Conservation (phyloP, 2,113 vertebrate species). For the Mus spicilegus region DNA sequence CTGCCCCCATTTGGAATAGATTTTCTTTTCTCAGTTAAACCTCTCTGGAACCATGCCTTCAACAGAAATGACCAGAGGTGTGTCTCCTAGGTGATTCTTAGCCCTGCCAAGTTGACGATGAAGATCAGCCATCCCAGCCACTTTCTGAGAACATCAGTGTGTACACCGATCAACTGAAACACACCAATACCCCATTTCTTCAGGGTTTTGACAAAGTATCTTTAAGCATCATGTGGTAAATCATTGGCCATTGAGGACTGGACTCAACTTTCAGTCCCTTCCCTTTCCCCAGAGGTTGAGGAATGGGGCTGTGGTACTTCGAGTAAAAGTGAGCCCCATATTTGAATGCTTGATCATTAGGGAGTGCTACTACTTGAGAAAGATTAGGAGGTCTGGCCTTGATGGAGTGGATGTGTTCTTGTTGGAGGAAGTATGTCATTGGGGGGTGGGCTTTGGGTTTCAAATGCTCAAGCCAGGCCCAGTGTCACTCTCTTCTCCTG, state of each 20-base stretch:
- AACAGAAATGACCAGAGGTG: not conserved
- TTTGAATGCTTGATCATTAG: not conserved
- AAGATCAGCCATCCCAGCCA: not conserved
- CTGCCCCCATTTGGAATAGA: not conserved
- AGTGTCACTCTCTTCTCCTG: not conserved
- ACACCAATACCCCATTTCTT: not conserved
- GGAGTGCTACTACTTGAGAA: not conserved
- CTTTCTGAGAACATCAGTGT: not conserved
- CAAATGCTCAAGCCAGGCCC: not conserved
- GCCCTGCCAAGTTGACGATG: not conserved
- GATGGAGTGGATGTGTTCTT: not conserved
- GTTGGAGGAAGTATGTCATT: not conserved
- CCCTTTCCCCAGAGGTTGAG: not conserved
- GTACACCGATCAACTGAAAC: not conserved
- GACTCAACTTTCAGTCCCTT: not conserved
- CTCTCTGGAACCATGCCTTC: not conserved
- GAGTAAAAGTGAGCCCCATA: not conserved
- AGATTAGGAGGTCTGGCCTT: not conserved
- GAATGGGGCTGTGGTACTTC: not conserved
- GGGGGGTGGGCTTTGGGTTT: not conserved
- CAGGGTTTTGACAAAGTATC: not conserved
- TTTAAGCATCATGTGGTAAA: not conserved
- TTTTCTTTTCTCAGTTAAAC: not conserved
- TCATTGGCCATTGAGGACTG: not conserved
- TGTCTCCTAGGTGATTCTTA: not conserved